phyloP scores from a whole-genome alignment of 2,113 vertebrate genomes.

The Buteo buteo region DNA sequence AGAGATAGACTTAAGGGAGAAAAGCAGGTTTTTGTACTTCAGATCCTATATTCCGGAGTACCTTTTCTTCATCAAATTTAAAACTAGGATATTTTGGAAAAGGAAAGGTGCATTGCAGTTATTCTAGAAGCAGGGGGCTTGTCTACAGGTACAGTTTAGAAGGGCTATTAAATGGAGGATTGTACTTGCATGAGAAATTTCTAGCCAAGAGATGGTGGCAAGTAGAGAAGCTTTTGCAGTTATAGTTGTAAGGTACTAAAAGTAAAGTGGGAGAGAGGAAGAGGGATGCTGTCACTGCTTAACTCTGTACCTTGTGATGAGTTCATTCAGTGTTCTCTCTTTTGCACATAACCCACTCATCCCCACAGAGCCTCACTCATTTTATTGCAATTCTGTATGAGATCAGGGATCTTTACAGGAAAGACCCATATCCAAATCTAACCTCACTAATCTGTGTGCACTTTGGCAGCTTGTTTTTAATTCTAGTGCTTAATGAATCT shows the following conservation, averaged over 20 bases:
- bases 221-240: not conserved
- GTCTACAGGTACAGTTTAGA: not conserved
- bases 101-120: not conserved
- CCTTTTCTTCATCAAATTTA: not conserved
- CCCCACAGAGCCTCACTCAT: not conserved
- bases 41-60: not conserved
- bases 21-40: not conserved
- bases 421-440: not conserved
- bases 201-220: not conserved
- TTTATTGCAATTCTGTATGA: not conserved
- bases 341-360: not conserved
- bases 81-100: not conserved
- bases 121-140: not conserved
- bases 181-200: not conserved
- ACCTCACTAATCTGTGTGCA: not conserved
- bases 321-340: rapidly evolving
- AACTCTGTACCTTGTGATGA: not conserved
- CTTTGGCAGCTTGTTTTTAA: not conserved
- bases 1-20: not conserved
- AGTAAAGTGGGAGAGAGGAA: not conserved
- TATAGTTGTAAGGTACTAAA: not conserved
- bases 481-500: not conserved
- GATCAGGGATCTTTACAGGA: not conserved
- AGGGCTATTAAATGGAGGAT: not conserved
- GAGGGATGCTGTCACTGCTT: not conserved